Conservation (phyloP, 2,888 invertebrate species). For the Ormia ochracea region DNA sequence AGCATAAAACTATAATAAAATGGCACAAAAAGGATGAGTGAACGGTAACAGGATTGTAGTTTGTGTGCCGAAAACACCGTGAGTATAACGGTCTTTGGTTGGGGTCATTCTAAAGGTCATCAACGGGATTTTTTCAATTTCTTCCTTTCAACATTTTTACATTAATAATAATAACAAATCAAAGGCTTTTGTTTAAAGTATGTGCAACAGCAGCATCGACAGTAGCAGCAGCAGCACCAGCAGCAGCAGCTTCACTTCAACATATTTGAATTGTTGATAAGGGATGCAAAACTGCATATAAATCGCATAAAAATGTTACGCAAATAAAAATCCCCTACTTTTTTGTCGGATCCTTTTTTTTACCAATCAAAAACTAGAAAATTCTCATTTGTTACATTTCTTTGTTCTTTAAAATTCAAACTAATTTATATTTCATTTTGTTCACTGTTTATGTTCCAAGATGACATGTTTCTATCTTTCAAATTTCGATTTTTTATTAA, state of each 20-base stretch:
- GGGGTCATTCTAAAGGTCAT: conserved; percentile 74
- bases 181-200: conserved; percentile 47
- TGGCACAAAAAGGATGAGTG: conserved; percentile 23
- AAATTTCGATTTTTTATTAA: background rate
- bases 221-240: conserved; percentile 10
- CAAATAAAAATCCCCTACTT: conserved; percentile 30
- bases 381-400: conserved; percentile 18
- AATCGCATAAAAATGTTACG: conserved; percentile 20
- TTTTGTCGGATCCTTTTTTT: conserved; percentile 10
- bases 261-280: conserved; percentile 53
- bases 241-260: background rate
- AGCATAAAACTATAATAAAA: conserved; percentile 1
- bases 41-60: background rate
- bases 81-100: conserved; percentile 64
- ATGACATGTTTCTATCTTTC: conserved; percentile 42
- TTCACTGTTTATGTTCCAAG: conserved; percentile 21
- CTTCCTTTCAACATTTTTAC: conserved; percentile 11
- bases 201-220: conserved; percentile 15
- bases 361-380: conserved; percentile 18
- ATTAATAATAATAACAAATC: conserved; percentile 36
- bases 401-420: conserved; percentile 26
- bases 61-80: conserved; percentile 35
- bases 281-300: conserved; percentile 62
- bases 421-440: conserved; percentile 53
- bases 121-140: conserved; percentile 67